phyloP scores from a whole-genome alignment of 1,140 invertebrate species.

The Formica exsecta region DNA sequence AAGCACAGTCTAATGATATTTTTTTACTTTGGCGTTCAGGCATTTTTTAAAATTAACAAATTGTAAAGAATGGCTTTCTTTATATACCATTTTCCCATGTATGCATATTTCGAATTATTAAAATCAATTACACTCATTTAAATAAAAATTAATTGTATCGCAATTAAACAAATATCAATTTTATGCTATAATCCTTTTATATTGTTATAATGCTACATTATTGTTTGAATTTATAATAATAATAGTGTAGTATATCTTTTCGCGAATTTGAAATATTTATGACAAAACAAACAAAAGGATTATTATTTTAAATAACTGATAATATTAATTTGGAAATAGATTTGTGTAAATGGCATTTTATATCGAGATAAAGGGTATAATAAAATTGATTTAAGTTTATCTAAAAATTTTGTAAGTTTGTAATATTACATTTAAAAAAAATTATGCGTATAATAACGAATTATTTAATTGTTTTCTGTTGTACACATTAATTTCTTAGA shows the following conservation, averaged over 20 bases:
- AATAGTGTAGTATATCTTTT: not conserved
- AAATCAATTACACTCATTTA: not conserved
- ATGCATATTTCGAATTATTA: not conserved
- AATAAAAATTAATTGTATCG: not conserved
- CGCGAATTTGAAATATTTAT: not conserved
- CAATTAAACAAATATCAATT: conserved; percentile 7
- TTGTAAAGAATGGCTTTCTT: not conserved
- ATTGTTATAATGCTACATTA: not conserved
- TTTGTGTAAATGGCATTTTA: not conserved
- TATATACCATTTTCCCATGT: not conserved
- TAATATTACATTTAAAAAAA: not conserved
- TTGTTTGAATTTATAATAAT: not conserved
- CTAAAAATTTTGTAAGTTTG: not conserved
- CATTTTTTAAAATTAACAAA: not conserved
- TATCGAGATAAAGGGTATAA: not conserved
- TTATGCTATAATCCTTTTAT: not conserved
- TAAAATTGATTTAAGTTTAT: not conserved
- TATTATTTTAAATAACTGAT: conserved; percentile 4
- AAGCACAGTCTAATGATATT: conserved; percentile 23
- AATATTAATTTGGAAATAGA: not conserved
- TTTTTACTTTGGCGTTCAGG: conserved; percentile 13
- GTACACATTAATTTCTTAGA: too few species aligned
- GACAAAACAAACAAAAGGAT: not conserved
- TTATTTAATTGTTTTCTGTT: not conserved
- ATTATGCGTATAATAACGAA: conserved; percentile 1